Base-by-base conservation (phyloP, 2,888 invertebrate genomes). In the Nephrotoma appendiculata region DNA sequence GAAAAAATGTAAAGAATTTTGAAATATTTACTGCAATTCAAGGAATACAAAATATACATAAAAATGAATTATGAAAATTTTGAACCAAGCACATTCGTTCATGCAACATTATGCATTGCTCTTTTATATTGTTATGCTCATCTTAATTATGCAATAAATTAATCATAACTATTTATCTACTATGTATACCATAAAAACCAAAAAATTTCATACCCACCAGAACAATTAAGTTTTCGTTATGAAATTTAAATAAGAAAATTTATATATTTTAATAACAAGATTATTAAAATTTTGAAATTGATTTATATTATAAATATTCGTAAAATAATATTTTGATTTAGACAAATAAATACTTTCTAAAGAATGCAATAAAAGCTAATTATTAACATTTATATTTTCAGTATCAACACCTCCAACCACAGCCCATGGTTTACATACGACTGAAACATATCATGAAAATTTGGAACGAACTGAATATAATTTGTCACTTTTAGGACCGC, bases 381-480 rank as follows among this genome's bases (percentile, higher is more conserved):
- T 41, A 42, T 15, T 84, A 15, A 31, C n/a, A 15, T 42, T n/a
- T 12, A 48, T 48, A 12, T 48, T 91, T 91, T 87, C 92, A 96
- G 96, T 95, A 89, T 96, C 96, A 48, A 94, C 95, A 88, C 96
- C 96, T 87, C 96, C 96, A 86, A 96, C 96, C 87, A 96, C 96
- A 86, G 94, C 95, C 88, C 95, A 96, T 87, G 94, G 94, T 90
- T 95, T 96, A 85, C 94, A 95, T 88, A 96, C 96, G 87, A 94
- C 94, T 87, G 94, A 93, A 89, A 92, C 93, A 88, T 91, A 90
- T 87, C 88, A 88, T 87, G 89, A 89, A 89, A 88, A 90, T 87
- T 92, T 92, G 91, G 92, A 92, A 88, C 91, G 91, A 88, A 91
- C 92, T 87, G 92, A 92, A 88, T 91, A 93, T 91, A 93, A 94